Base-by-base conservation (phyloP, 2,888 invertebrate species). In the Drosophila stalkeri region DNA sequence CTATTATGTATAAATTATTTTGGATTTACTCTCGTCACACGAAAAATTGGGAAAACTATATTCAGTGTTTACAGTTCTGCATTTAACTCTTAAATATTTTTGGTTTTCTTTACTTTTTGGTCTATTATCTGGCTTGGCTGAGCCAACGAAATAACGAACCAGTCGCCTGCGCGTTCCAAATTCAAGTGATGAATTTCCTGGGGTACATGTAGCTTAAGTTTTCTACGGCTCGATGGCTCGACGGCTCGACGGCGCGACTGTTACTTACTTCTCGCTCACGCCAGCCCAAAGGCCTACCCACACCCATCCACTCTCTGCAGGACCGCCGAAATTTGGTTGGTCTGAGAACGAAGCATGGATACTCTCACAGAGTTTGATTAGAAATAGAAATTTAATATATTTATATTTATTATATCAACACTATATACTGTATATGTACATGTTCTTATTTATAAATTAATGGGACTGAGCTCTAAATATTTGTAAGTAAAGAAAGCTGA, bases 131-230 rank as follows among this genome's bases (percentile, higher is more conserved):
- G 27, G 31, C 49, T 51, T 33, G 27, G 46, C 51, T 55, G 18
- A 78, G 47, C 46, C 49, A 63, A 66, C 33, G 27, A 20, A 66
- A 60, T 4, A 67, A 64, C 81, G 86, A 91, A 90, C 92, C 87
- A 85, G 77, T 91, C 87, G 90, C 90, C 85, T 82, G 81, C 87
- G 81, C 92, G 91, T 82, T 91, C 82, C 80, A 84, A 88, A 85
- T 86, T 83, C 90, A 91, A 92, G 90, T 92, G 92, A 92, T 90
- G 84, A 84, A 89, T 89, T 86, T 91, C 83, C 73, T 82, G 78
- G 85, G 86, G 75, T 81, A 85, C 86, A 84, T 87, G 81, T 85
- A 83, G 90, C 89, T 92, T 92, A 92, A 92, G 91, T 92, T 92
- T 81, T 84, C 83, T 80, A 83, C 80, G 43, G 18, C 56, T 54